Conservation (phyloP, 2,113 vertebrate species). For the Pithys albifrons region DNA sequence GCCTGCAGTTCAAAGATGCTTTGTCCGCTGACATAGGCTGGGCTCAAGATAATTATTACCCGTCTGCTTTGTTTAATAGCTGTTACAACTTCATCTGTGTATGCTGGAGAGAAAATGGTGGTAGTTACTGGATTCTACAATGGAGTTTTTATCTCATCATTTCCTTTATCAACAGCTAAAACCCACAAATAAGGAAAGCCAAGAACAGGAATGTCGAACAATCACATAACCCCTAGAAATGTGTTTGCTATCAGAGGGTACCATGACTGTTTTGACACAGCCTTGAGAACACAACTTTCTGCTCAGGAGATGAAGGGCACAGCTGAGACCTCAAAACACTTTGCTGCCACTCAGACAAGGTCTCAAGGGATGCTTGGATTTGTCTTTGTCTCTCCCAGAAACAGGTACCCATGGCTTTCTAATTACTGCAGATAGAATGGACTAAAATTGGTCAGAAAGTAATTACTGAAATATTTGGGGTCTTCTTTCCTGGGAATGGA, state of each 20-base stretch:
- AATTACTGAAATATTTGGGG: not conserved
- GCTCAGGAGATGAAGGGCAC: not conserved
- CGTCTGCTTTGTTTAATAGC: slow-evolving; percentile 82
- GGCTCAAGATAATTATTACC: slow-evolving; percentile 84
- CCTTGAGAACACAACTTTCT: not conserved
- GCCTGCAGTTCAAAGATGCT: slow-evolving; percentile 87
- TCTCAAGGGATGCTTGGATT: not conserved
- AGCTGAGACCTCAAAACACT: not conserved
- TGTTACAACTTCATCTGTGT: slow-evolving; percentile 83
- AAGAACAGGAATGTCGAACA: not conserved
- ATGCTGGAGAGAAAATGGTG: slow-evolving; percentile 69
- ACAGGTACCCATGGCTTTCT: not conserved
- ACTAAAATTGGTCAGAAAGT: not conserved
- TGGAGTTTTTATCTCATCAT: not conserved
- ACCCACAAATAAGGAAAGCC: not conserved
- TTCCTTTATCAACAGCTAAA: not conserved
- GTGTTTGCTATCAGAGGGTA: not conserved
- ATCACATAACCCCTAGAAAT: not conserved
- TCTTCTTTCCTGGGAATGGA: not conserved
- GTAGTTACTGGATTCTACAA: not conserved
- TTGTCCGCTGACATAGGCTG: slow-evolving; percentile 76
- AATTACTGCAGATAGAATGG: not conserved
- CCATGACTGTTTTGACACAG: rapidly evolving
- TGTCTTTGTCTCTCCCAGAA: not conserved
- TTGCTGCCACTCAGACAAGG: not conserved